Base-by-base conservation (phyloP, 2,797 vertebrate species). In the Rhadinocentrus ornatus region DNA sequence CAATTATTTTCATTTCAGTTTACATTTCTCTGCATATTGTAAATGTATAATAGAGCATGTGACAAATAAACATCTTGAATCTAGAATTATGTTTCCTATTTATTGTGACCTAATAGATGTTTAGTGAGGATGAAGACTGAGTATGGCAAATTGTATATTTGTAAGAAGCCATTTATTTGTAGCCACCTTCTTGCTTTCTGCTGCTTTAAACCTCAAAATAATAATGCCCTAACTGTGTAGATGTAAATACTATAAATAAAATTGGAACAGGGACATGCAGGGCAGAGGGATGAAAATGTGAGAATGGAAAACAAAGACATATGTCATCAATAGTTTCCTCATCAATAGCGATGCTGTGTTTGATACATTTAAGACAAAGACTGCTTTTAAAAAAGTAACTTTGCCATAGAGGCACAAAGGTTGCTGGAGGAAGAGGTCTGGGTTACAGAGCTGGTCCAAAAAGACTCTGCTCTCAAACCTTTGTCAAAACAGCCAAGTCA, bases 171-270 rank as follows among this genome's bases (percentile, higher is more conserved):
- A 16, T 46, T 20, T 46, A 46, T 20, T 20, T 46, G 41, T 46
- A 20, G 18, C 18, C 6, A 6, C 18, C 41, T 46, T 20, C 41
- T 46, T n/a, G 6, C 8, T 46, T 46, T 9, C 41, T 0, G 18
- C 18, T 20, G 41, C 41, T 46, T n/a, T 20, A 1, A 46, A 46
- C 13, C 39, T 41, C 39, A 6, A 18, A 18, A 41, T 8, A 46
- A 52, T 52, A 26, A 52, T 24, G 50, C 22, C 22, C 50, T 26
- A 26, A 52, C 50, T 26, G 50, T 52, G 26, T 11, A 52, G 41
- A 44, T 44, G 41, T 65, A 74, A 76, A 70, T 64, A 71, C 39
- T 56, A 55, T 75, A 60, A 76, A 81, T 71, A 62, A 55, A 20
- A 69, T 48, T 9, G 50, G 27, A 58, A 62, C 63, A 69, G 54